A percentile compares a stretch with the other conserved stretches of the same genome.
phyloP scores from a whole-genome alignment of 2,113 vertebrate genomes.

The Gadus macrocephalus region DNA sequence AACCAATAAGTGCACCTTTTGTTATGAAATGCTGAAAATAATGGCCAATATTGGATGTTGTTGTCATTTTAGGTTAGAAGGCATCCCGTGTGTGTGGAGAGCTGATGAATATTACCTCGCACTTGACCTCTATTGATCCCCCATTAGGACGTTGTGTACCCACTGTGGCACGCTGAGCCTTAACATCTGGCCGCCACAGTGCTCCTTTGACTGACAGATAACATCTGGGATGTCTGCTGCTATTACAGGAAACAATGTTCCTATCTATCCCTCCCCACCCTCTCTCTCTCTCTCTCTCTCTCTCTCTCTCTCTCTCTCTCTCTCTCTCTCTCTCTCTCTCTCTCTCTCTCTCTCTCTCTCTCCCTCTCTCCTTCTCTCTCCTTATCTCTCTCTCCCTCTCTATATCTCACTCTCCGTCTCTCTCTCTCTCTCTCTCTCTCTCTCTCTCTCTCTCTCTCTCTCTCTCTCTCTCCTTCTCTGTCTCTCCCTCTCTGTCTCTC shows the following conservation, averaged over 20 bases:
- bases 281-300: no score
- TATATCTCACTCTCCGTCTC: neutral
- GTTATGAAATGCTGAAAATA: neutral
- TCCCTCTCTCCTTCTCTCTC: slow-evolving; percentile 21
- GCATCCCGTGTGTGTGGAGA: slow-evolving; percentile 29
- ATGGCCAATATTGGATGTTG: slow-evolving; percentile 38
- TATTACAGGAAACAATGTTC: slow-evolving; percentile 76
- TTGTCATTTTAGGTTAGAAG: slow-evolving; percentile 20
- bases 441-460: no score
- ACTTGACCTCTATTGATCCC: slow-evolving; percentile 64
- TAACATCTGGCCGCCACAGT: slow-evolving; percentile 75
- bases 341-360: neutral
- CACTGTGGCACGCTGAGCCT: slow-evolving; percentile 48
- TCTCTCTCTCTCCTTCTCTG: no score
- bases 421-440: neutral
- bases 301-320: no score
- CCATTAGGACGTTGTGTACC: slow-evolving; percentile 41
- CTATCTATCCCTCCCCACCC: slow-evolving; percentile 51
- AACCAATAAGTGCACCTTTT: no score
- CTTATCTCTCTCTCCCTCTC: slow-evolving; percentile 40
- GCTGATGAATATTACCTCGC: slow-evolving; percentile 56
- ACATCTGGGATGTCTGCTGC: slow-evolving; percentile 76
- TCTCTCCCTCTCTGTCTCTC: no score
- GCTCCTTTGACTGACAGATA: slow-evolving; percentile 74
- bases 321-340: neutral